phyloP scores from a whole-genome alignment of 2,113 vertebrate genomes.

The Cygnus buccinator region DNA sequence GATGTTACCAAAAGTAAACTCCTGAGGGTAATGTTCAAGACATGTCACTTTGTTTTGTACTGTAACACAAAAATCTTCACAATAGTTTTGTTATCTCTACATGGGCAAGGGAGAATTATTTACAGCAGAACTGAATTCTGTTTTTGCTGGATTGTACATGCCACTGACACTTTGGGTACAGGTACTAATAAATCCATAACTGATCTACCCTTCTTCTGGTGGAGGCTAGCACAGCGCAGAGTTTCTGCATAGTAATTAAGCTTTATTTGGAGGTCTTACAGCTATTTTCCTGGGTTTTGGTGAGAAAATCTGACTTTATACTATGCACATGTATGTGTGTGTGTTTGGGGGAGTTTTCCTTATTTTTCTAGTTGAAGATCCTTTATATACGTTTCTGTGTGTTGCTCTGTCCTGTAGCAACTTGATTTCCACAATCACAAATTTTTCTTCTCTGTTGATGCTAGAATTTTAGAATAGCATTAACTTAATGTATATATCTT shows the following conservation, averaged over 20 bases:
- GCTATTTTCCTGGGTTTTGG: not conserved
- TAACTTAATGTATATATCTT: not conserved
- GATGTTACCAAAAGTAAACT: not conserved
- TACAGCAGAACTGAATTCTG: not conserved
- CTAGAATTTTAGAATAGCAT: not conserved
- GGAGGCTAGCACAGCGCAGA: not conserved
- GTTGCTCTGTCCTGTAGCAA: not conserved
- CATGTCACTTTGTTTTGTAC: not conserved
- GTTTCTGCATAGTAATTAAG: not conserved
- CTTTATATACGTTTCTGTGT: not conserved
- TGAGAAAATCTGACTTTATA: not conserved
- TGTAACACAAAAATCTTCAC: no score
- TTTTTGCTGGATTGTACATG: not conserved
- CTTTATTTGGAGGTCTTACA: not conserved
- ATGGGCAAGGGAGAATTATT: not conserved
- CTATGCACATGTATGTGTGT: not conserved
- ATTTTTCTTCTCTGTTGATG: not conserved
- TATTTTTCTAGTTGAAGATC: not conserved
- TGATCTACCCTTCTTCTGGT: not conserved
- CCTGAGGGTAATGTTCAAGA: not conserved
- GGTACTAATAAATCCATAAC: not conserved
- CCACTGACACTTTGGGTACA: not conserved
- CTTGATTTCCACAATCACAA: not conserved
- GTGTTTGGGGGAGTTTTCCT: not conserved
- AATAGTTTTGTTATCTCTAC: not conserved